Evolutionary conservation across 2,113 vertebrate genomes (phyloP), one percentile per base, ranked within the genome.

Genomic region (Gallinago jamesoni): DNA sequence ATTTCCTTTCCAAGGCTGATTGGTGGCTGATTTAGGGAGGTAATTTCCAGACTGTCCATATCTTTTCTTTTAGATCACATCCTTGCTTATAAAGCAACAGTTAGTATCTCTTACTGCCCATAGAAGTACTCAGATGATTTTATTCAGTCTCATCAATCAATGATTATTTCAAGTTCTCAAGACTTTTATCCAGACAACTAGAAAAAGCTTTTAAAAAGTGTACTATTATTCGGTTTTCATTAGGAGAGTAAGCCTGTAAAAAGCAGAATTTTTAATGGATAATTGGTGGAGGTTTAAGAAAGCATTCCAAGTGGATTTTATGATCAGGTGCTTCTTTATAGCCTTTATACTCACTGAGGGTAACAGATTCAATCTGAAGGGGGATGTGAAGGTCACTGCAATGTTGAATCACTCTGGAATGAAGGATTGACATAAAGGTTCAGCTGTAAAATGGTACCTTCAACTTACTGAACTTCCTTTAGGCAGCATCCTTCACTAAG

Each of bases 291-390:
- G 66, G 37, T 96, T 96, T 92, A 91, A 93, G 83, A 86, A 94
- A 97, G 79, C 91, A 95, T 96, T 97, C 94, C 78, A 95, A 94
- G 75, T 94, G 95, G 95, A 97, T 96, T 97, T 97, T 96, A 92
- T 96, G 94, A 97, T 96, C 96, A 96, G 94, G 94, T 96, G 97
- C 89, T 95, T 88, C 95, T 97, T 96, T 95, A 78, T 72, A 90
- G 80, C 63, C 88, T 94, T 96, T 93, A 95, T 96, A 96, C 80
- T 96, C 93, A 95, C 53, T 97, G 89, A 95, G 78, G 91, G 83
- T 94, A 97, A 94, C 74, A 96, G 96, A 97, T 97, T 96, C 70
- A 95, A 53, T 95, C 60, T 96, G 96, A 97, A 97, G 93, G 82
- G 87, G 16, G 75, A 93, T 93, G 27, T 68, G 89, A 94, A 90